A percentile compares a stretch with the other conserved stretches of the same genome.
Conservation (phyloP, 2,888 invertebrate species). For the Chloroclystis v-ata region DNA sequence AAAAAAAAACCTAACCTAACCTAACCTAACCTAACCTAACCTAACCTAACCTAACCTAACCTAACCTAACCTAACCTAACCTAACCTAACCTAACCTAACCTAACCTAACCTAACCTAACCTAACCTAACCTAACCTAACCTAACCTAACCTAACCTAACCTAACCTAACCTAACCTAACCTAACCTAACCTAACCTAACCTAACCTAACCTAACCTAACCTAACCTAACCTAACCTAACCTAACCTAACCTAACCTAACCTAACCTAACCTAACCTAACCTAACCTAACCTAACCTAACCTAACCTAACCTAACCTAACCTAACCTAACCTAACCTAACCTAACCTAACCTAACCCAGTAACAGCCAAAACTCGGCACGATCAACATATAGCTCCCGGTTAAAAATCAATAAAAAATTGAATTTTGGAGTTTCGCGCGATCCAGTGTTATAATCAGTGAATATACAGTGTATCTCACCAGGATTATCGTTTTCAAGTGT, state of each 20-base stretch:
- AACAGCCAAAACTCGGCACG: not conserved
- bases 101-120: too few species aligned
- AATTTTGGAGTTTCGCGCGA: too few species aligned
- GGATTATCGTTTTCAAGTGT: too few species aligned
- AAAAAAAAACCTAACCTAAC: conserved; percentile 8
- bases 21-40: conserved; percentile 12
- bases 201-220: conserved; percentile 30
- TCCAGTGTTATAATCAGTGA: too few species aligned
- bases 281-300: conserved; percentile 30
- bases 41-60: conserved; percentile 12
- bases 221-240: conserved; percentile 22
- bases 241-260: conserved; percentile 12
- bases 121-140: conserved; percentile 10
- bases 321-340: conserved; percentile 30
- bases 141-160: conserved; percentile 5
- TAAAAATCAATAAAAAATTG: too few species aligned
- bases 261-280: conserved; percentile 22
- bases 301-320: conserved; percentile 30
- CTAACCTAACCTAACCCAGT: conserved; percentile 29
- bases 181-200: conserved; percentile 16
- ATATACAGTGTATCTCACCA: too few species aligned
- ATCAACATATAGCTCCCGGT: too few species aligned
- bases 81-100: conserved; percentile 15
- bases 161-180: conserved; percentile 10
- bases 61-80: conserved; percentile 10